Conservation (phyloP, 2,888 invertebrate species). For the Drosophila crucigera region DNA sequence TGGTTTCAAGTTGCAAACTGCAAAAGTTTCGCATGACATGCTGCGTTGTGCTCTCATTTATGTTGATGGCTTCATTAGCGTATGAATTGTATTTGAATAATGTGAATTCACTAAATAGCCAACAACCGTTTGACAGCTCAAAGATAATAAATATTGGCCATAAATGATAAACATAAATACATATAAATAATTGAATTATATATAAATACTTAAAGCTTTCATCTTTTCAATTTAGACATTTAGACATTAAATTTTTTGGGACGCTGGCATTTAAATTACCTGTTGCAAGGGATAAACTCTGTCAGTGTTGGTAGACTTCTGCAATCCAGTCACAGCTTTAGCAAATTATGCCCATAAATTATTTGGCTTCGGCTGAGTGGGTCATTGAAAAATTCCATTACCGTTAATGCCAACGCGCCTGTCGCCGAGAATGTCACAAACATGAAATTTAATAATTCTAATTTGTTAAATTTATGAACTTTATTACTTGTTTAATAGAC, state of each 20-base stretch:
- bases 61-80: conserved; percentile 70
- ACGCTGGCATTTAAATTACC: conserved; percentile 16
- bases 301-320: background rate
- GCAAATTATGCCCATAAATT: conserved; percentile 61
- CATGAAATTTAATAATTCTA: conserved; percentile 76
- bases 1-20: conserved; percentile 51
- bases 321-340: conserved; percentile 8
- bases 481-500: conserved; percentile 71
- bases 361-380: conserved; percentile 21
- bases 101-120: conserved; percentile 38
- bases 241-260: background rate
- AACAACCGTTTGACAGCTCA: conserved; percentile 3
- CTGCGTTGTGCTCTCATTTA: conserved; percentile 28
- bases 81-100: conserved; percentile 60
- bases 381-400: conserved; percentile 60
- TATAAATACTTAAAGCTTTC: background rate
- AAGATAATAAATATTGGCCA: conserved; percentile 2
- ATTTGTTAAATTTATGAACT: conserved; percentile 73
- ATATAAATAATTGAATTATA: background rate
- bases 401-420: conserved; percentile 39
- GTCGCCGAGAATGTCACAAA: conserved; percentile 50
- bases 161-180: background rate
- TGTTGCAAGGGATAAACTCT: conserved; percentile 42
- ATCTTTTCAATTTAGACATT: background rate
- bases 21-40: conserved; percentile 53